Conservation (phyloP, 2,113 vertebrate genomes). For the Butorides virescens region DNA sequence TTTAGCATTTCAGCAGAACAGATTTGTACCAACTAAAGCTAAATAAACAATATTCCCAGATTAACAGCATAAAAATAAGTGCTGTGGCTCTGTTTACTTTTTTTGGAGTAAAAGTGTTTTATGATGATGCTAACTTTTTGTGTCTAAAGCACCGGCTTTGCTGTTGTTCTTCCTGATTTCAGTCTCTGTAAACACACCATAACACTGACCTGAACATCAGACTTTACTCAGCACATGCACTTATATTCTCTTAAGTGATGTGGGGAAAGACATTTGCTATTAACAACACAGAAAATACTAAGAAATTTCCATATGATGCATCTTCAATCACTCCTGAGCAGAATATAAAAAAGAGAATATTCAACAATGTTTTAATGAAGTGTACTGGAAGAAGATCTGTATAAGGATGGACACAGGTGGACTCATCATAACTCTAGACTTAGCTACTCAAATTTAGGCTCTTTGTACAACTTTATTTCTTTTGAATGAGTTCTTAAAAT, state of each 20-base stretch:
- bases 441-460: neutral
- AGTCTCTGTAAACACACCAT: neutral
- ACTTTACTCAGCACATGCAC: neutral
- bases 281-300: neutral
- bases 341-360: neutral
- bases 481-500: neutral
- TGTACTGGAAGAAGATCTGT: neutral
- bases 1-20: slow-evolving; percentile 50
- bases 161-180: neutral
- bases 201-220: neutral
- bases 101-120: neutral
- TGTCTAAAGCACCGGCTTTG: neutral
- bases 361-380: neutral
- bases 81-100: neutral
- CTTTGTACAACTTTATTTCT: neutral
- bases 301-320: neutral
- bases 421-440: neutral
- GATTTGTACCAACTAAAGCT: slow-evolving; percentile 11
- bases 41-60: slow-evolving; percentile 42
- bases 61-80: slow-evolving; percentile 47
- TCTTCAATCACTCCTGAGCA: neutral
- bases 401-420: neutral
- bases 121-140: neutral
- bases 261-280: neutral
- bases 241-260: neutral